phyloP scores from a whole-genome alignment of 2,113 vertebrate genomes.

The Balaeniceps rex region DNA sequence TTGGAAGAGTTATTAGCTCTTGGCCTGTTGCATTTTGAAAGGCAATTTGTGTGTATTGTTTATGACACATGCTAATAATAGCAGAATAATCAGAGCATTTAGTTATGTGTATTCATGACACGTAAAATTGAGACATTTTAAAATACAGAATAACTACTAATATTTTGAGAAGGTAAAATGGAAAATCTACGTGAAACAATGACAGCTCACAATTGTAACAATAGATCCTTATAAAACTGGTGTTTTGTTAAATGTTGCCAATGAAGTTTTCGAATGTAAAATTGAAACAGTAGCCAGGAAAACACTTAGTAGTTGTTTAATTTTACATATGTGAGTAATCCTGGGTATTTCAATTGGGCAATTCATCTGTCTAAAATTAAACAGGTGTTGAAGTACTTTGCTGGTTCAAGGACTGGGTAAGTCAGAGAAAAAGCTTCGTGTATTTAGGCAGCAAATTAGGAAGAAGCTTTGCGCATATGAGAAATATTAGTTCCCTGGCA shows the following conservation, averaged over 20 bases:
- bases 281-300: background rate
- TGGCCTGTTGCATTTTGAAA: background rate
- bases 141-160: background rate
- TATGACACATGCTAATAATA: background rate
- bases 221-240: background rate
- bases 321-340: background rate
- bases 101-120: background rate
- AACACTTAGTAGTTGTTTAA: background rate
- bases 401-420: background rate
- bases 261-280: background rate
- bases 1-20: background rate
- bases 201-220: background rate
- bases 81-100: background rate
- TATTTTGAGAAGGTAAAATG: background rate
- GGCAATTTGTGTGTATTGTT: background rate
- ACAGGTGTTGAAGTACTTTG: background rate
- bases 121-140: background rate
- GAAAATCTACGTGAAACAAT: background rate
- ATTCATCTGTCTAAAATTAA: background rate
- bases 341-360: background rate
- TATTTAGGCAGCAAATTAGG: background rate
- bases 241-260: background rate
- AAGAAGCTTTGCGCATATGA: fast-evolving
- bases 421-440: background rate
- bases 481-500: background rate